Conservation (phyloP, 2,888 invertebrate species). For the Hipparchia sbordonii region DNA sequence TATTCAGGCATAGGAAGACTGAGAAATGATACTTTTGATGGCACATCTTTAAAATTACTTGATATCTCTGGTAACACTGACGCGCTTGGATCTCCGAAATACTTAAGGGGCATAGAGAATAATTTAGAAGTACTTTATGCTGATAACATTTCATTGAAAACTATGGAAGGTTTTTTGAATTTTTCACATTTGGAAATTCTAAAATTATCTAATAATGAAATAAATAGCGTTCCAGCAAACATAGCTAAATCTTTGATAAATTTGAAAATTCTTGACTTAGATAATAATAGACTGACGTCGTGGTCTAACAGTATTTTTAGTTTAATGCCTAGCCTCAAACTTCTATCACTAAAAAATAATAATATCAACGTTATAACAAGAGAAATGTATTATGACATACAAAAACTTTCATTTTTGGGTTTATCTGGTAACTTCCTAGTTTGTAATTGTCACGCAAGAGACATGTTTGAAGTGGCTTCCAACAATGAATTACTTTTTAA, state of each 20-base stretch:
- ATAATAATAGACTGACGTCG: constrained; percentile 77
- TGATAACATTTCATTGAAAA: constrained; percentile 63
- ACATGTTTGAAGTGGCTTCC: constrained; percentile 70
- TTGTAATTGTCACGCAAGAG: constrained; percentile 82
- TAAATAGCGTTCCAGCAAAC: constrained; percentile 55
- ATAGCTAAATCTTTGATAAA: constrained; percentile 59
- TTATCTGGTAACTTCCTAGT: constrained; percentile 83
- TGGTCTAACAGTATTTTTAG: constrained; percentile 78
- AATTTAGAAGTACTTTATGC: constrained; percentile 73
- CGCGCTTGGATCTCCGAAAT: constrained; percentile 53
- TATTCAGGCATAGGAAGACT: constrained; percentile 66
- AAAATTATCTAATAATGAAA: constrained; percentile 77
- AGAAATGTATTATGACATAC: constrained; percentile 82
- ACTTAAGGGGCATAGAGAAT: constrained; percentile 68
- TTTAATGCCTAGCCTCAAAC: constrained; percentile 60
- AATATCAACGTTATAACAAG: constrained; percentile 81
- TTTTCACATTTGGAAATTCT: constrained; percentile 72
- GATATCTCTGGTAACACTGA: constrained; percentile 82
- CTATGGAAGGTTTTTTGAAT: constrained; percentile 59
- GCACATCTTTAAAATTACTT: constrained; percentile 68
- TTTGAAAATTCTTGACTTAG: constrained; percentile 77
- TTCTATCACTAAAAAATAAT: constrained; percentile 77
- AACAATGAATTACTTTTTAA: constrained; percentile 35
- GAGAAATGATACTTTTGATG: constrained; percentile 61
- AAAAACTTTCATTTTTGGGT: constrained; percentile 69